Evolutionary conservation across 2,113 vertebrate genomes (phyloP).

Genomic region (Perca flavescens): DNA sequence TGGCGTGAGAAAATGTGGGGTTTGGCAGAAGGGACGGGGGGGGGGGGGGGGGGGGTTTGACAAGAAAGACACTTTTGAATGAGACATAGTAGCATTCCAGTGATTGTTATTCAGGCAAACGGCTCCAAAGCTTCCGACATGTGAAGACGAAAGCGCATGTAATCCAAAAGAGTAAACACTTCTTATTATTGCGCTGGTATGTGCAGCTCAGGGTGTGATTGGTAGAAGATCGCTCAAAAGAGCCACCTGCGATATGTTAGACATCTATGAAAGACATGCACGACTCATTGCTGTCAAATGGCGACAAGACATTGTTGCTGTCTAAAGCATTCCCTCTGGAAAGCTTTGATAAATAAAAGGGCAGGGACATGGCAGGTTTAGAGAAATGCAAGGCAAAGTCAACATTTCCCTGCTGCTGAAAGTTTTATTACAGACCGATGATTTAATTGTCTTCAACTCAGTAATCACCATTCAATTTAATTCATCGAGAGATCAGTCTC

Average conservation of each 20-base stretch:
- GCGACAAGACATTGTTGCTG: constrained; percentile 40
- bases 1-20: constrained; percentile 79
- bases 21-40: neutral
- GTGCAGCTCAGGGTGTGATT: constrained; percentile 46
- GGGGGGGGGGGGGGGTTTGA: constrained; percentile 3
- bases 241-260: constrained; percentile 62
- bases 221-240: constrained; percentile 45
- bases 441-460: constrained; percentile 29
- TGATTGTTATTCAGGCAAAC: constrained; percentile 75
- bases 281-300: constrained; percentile 42
- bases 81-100: constrained; percentile 80
- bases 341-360: constrained; percentile 48
- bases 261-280: constrained; percentile 55
- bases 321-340: constrained; percentile 30
- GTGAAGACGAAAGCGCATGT: constrained; percentile 57
- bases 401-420: constrained; percentile 29
- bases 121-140: constrained; percentile 59
- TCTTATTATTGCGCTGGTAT: constrained; percentile 63
- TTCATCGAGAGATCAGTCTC: constrained; percentile 35
- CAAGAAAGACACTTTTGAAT: constrained; percentile 78
- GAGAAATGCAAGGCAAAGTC: constrained; percentile 44
- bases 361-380: constrained; percentile 20
- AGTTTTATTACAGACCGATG: constrained; percentile 24
- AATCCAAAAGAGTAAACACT: constrained; percentile 73
- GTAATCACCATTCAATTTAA: constrained; percentile 16